Conservation (phyloP, 1,140 invertebrate genomes). For the Penaeus chinensis region DNA sequence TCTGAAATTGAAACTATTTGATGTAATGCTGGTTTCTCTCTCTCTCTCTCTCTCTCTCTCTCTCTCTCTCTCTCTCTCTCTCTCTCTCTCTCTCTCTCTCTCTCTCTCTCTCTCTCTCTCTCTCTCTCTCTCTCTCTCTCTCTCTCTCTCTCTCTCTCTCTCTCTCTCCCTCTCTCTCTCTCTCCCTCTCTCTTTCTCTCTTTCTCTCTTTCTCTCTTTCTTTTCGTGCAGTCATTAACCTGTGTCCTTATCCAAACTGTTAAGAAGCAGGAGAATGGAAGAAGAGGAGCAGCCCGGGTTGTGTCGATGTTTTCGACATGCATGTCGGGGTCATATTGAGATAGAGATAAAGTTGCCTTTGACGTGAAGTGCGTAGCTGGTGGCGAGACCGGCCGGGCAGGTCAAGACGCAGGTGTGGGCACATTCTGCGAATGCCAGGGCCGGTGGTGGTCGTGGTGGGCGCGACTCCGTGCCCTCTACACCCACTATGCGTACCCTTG, state of each 20-base stretch:
- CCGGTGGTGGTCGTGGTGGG: too few relatives aligned
- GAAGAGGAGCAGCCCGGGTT: not conserved
- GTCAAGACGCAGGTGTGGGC: too few relatives aligned
- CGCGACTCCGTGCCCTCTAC: too few relatives aligned
- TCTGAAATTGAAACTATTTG: not conserved
- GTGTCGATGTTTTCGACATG: too few relatives aligned
- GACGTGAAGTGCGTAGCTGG: too few relatives aligned
- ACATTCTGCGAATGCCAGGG: too few relatives aligned
- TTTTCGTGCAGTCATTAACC: not conserved
- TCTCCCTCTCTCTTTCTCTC: not conserved
- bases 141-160: not conserved
- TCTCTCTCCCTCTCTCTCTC: not conserved
- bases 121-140: not conserved
- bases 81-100: not conserved
- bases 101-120: not conserved
- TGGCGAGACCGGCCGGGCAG: too few relatives aligned
- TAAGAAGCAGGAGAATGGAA: not conserved
- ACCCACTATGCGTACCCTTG: too few relatives aligned
- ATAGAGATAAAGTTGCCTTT: too few relatives aligned
- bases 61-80: not conserved
- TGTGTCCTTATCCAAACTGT: not conserved
- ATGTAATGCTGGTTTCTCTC: not conserved
- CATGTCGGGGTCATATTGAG: too few relatives aligned
- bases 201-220: not conserved
- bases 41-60: conserved; percentile 24